Evolutionary conservation across 2,113 vertebrate species (phyloP).

Genomic region (Elaphurus davidianus): DNA sequence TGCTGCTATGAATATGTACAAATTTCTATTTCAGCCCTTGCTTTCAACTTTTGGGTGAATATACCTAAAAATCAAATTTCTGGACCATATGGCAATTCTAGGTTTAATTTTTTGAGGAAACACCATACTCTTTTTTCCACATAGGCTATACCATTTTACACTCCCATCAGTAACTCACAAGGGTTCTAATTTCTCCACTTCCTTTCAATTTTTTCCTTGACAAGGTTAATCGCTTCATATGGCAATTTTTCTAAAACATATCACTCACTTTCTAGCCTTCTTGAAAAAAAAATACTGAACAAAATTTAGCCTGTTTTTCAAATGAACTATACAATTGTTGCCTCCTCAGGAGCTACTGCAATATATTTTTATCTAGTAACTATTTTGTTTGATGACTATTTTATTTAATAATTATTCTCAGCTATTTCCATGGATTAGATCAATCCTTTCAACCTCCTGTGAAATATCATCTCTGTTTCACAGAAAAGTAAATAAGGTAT

Average conservation of each 20-base stretch:
- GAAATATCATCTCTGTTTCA: not conserved
- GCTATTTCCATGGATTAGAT: not conserved
- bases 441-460: not conserved
- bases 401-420: not conserved
- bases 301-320: not conserved
- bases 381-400: not conserved
- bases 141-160: not conserved
- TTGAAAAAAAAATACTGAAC: not conserved
- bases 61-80: not conserved
- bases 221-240: not conserved
- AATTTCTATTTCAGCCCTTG: not conserved
- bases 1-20: not conserved
- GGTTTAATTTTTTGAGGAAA: not conserved
- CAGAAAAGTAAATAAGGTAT: not conserved
- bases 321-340: not conserved
- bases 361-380: not conserved
- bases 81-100: not conserved
- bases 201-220: not conserved
- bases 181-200: not conserved
- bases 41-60: not conserved
- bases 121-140: not conserved
- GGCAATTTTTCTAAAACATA: not conserved
- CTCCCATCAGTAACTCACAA: not conserved
- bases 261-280: not conserved
- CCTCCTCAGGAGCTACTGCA: not conserved